Evolutionary conservation across 2,113 vertebrate species (phyloP).

Genomic region (Mungos mungo): DNA sequence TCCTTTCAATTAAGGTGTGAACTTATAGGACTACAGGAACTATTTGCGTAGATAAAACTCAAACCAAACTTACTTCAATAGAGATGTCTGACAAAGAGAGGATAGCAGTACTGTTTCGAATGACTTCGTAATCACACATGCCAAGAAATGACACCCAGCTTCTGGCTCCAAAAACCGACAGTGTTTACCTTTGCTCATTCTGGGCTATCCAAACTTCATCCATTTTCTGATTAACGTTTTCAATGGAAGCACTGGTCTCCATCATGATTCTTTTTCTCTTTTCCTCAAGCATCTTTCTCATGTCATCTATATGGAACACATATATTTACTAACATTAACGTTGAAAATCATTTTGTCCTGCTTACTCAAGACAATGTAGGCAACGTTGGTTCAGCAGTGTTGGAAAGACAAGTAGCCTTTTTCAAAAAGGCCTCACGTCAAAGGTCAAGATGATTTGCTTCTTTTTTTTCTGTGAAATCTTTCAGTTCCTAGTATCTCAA

Average conservation of each 20-base stretch:
- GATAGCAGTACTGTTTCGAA: not conserved
- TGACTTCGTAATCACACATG: not conserved
- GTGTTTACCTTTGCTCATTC: conserved; percentile 87
- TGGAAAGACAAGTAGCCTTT: not conserved
- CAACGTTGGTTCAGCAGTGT: not conserved
- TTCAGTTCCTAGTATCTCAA: not conserved
- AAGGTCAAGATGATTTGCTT: not conserved
- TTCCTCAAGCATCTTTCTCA: conserved; percentile 88
- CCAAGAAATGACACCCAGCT: not conserved
- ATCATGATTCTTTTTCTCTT: conserved; percentile 89
- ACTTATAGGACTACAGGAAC: not conserved
- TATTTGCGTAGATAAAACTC: not conserved
- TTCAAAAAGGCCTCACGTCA: not conserved
- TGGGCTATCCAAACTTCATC: conserved; percentile 89
- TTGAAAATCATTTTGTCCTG: not conserved
- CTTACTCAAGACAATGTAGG: not conserved
- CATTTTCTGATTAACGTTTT: conserved; percentile 90
- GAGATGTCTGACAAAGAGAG: not conserved
- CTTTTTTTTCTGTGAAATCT: not conserved
- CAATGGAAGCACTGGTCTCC: conserved; percentile 89
- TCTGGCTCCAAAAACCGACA: not conserved
- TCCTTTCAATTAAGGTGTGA: not conserved
- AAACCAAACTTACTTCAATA: not conserved
- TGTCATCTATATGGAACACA: conserved; percentile 83
- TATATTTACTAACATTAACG: not conserved